A percentile compares a stretch with the other conserved stretches of the same genome.
phyloP scores from a whole-genome alignment of 2,113 vertebrate genomes.

The Notarius quadriscutis region DNA sequence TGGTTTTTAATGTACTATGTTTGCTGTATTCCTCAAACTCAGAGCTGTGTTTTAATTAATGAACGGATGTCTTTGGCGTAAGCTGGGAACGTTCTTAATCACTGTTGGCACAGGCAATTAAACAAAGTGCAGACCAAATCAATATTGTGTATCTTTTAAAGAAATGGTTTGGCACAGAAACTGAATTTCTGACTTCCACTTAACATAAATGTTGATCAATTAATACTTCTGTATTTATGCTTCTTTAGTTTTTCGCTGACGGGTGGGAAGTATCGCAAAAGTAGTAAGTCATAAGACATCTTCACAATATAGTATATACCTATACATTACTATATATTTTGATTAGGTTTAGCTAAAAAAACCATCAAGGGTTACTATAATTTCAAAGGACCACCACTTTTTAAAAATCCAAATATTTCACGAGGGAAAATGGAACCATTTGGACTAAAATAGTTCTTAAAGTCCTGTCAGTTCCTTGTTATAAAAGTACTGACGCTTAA shows the following conservation, averaged over 20 bases:
- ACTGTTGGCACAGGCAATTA: constrained; percentile 12
- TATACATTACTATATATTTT: not conserved
- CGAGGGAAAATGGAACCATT: not conserved
- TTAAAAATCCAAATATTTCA: not conserved
- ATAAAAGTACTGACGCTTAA: not conserved
- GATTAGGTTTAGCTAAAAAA: not conserved
- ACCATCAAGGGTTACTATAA: not conserved
- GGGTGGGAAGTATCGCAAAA: not conserved
- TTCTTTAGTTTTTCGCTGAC: not conserved
- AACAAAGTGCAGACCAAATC: constrained; percentile 7
- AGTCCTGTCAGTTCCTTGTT: not conserved
- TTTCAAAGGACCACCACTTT: not conserved
- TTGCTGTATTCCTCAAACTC: not conserved
- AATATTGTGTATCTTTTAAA: not conserved
- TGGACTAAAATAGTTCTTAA: not conserved
- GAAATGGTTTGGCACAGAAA: not conserved
- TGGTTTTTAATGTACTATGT: not conserved
- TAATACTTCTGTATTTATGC: not conserved
- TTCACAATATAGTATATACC: not conserved
- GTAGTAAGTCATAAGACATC: not conserved
- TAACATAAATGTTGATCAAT: not conserved
- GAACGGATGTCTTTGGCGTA: constrained; percentile 17
- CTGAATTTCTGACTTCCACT: not conserved
- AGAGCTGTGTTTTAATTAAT: constrained; percentile 1
- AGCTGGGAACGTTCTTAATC: constrained; percentile 15